Evolutionary conservation across 2,888 invertebrate species (phyloP).

Genomic region (Epicampocera succincta): DNA sequence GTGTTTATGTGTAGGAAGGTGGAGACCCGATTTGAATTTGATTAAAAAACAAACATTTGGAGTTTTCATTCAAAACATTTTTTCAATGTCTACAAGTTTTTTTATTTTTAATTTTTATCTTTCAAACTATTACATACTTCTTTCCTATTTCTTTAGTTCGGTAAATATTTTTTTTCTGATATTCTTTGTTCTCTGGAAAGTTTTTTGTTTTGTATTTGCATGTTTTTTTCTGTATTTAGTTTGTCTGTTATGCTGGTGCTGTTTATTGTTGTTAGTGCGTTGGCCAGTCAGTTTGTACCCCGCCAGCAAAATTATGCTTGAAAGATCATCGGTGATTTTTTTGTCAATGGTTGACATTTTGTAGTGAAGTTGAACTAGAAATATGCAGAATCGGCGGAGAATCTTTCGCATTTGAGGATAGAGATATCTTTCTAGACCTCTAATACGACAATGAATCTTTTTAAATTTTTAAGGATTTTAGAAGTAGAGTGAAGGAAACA

Average conservation of each 20-base stretch:
- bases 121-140: not conserved
- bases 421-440: too few species aligned
- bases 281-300: slow-evolving; percentile 25
- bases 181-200: slow-evolving; percentile 53
- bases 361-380: too few species aligned
- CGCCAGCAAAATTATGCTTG: too few species aligned
- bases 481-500: too few species aligned
- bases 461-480: too few species aligned
- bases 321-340: too few species aligned
- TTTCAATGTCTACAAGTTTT: slow-evolving; percentile 22
- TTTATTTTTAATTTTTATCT: slow-evolving; percentile 20
- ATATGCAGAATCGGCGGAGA: too few species aligned
- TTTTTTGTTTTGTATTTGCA: slow-evolving; percentile 28
- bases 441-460: too few species aligned
- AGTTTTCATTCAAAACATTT: slow-evolving; percentile 18
- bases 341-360: too few species aligned
- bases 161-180: slow-evolving; percentile 23
- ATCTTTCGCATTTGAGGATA: too few species aligned
- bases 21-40: slow-evolving; percentile 18
- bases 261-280: slow-evolving; percentile 19
- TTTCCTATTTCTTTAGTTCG: slow-evolving; percentile 21
- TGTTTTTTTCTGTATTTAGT: slow-evolving; percentile 59
- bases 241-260: slow-evolving; percentile 55
- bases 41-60: slow-evolving; percentile 27
- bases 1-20: slow-evolving; percentile 40